Evolutionary conservation across 2,888 invertebrate species (phyloP).

Genomic region (Mylabris sibirica): DNA sequence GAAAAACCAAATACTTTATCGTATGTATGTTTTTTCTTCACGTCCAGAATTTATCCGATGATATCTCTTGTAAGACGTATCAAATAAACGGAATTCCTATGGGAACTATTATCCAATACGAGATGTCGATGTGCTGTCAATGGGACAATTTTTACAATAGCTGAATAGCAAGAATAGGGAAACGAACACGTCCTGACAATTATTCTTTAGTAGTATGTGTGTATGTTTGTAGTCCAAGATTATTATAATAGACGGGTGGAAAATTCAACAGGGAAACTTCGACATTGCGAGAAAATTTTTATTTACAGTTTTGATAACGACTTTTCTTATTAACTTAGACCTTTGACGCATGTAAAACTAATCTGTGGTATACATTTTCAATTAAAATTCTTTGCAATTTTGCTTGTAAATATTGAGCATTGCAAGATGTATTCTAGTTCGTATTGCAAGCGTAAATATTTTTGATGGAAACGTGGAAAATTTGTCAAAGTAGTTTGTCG

Average conservation of each 20-base stretch:
- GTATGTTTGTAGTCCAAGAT: background rate
- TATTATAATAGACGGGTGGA: background rate
- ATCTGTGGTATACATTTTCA: background rate
- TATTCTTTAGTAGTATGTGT: background rate
- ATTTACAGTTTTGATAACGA: background rate
- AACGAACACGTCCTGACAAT: background rate
- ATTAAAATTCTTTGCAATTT: background rate
- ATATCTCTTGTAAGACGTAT: background rate
- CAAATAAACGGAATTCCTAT: slow-evolving; percentile 3
- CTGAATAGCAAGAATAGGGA: background rate
- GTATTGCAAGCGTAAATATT: background rate
- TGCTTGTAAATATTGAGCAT: background rate
- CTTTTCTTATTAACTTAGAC: too few relatives aligned
- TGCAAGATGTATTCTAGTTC: too few relatives aligned
- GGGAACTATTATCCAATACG: background rate
- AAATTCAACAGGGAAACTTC: background rate
- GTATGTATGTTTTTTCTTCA: background rate
- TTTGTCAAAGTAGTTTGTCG: background rate
- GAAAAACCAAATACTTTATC: too few relatives aligned
- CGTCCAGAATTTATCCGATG: background rate
- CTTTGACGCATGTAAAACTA: too few relatives aligned
- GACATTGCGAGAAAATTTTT: background rate
- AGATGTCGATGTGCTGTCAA: slow-evolving; percentile 1
- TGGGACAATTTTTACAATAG: background rate
- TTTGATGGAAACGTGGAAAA: background rate